Evolutionary conservation across 1,140 invertebrate species (phyloP), one percentile per base, ranked within the genome.

Genomic region (Drosophila pallidifrons): DNA sequence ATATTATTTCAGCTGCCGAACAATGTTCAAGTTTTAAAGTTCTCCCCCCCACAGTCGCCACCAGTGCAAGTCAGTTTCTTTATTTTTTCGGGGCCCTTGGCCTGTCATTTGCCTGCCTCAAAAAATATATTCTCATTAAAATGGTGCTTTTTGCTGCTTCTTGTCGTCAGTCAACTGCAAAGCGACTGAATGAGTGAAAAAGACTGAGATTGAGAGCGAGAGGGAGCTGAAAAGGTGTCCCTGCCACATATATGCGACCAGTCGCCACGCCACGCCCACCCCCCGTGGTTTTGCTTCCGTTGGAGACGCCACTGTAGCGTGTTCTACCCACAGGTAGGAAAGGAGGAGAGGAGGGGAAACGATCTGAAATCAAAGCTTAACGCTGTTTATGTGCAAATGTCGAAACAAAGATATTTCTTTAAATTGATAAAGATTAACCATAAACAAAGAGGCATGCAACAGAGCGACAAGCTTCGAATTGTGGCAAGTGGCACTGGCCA

Each of bases 391-490:
- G 81, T 89, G 85, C 81, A 89, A 89, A 89, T 89, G 85, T 89
- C 85, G 85, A 89, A 90, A 89, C 85, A 89, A 89, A 90, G 85
- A 89, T 89, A 89, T 89, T 89, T 89, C 86, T 79, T 89, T 88
- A 88, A 88, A 89, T 89, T 88, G 83, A 88, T 88, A 88, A 88
- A 88, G 83, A 88, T 88, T 89, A 88, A 75, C 77, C 83, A 83
- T 83, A 88, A 88, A 83, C 77, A 88, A 87, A 58, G 51, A 47
- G 66, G 51, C 72, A 75, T 75, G 72, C 72, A 69, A 74, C 55
- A 20, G 64, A 52, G 55, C 54, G 47, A 16, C 71, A 60, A 67
- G 55, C 57, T 51, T 46, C 59, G 28, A 32, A 11, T 13, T 43
- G 45, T 35, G 60, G 73, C 73, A 71, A 71, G 73, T 75, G 68